These are phyloP conservation scores for Pedetes capensis DNA, from an alignment of 2,113 vertebrate species.

Conservation along the genomic window DNA sequence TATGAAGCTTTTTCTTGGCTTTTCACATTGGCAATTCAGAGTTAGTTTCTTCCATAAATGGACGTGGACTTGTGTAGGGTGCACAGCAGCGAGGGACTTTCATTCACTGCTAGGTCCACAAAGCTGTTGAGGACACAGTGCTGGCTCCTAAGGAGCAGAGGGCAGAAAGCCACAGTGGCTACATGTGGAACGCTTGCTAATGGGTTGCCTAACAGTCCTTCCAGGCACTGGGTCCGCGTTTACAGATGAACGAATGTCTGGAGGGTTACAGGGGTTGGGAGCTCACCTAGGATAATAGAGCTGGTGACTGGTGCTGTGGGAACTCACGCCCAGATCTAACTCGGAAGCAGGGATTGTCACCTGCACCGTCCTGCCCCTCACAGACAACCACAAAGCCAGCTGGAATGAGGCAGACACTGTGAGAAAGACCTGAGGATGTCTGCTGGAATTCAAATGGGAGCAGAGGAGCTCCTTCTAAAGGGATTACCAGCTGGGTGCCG, in stretches of 20 bases:
- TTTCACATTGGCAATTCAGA: neutral
- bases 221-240: too few relatives aligned
- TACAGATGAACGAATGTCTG: neutral
- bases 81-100: neutral
- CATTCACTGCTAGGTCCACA: neutral
- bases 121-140: neutral
- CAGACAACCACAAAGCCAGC: neutral
- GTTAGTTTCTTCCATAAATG: neutral
- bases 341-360: neutral
- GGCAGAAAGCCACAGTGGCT: too few relatives aligned
- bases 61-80: neutral
- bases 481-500: too few relatives aligned
- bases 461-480: neutral
- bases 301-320: neutral
- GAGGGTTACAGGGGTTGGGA: neutral
- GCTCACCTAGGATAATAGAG: neutral
- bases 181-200: neutral
- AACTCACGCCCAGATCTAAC: neutral
- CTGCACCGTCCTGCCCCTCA: accelerated
- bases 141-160: neutral
- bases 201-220: neutral
- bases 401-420: neutral
- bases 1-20: neutral
- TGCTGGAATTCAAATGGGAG: neutral
- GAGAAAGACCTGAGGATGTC: neutral